Conservation (phyloP, 1,140 invertebrate genomes). For the Coptotermes formosanus region DNA sequence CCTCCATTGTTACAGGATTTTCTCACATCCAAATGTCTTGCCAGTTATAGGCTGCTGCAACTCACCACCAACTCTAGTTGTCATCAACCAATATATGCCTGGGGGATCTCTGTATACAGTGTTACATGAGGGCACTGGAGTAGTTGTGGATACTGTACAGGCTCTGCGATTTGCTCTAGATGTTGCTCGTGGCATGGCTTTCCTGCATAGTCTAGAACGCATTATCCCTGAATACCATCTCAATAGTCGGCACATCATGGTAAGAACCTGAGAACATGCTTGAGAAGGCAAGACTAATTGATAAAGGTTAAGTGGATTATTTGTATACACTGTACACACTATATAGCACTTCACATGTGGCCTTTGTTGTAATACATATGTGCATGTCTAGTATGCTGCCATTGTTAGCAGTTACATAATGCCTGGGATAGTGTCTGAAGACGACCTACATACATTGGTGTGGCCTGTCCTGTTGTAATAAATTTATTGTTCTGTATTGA, state of each 20-base stretch:
- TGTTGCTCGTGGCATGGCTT: conserved; percentile 94
- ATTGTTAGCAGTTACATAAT: too few relatives aligned
- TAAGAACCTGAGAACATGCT: conserved; percentile 48
- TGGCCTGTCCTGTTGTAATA: too few relatives aligned
- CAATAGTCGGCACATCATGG: conserved; percentile 96
- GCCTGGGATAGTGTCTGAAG: too few relatives aligned
- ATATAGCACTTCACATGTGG: too few relatives aligned
- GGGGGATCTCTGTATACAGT: conserved; percentile 92
- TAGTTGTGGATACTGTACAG: conserved; percentile 95
- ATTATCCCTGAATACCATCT: conserved; percentile 85
- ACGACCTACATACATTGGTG: too few relatives aligned
- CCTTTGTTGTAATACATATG: too few relatives aligned
- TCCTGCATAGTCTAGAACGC: conserved; percentile 89
- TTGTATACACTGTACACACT: too few relatives aligned
- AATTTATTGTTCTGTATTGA: too few relatives aligned
- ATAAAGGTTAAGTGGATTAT: too few relatives aligned
- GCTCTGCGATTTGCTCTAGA: conserved; percentile 91
- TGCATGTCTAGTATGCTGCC: too few relatives aligned
- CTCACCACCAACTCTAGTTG: conserved; percentile 88
- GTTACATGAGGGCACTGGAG: conserved; percentile 81
- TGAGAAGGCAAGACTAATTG: background rate
- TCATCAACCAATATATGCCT: conserved; percentile 94
- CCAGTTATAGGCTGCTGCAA: conserved; percentile 96
- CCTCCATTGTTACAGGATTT: conserved; percentile 70
- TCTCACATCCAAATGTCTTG: conserved; percentile 97